Percentiles rank a stretch among this genome's conserved stretches.
Conservation (phyloP, 2,113 vertebrate species). For the Xiphorhynchus elegans region DNA sequence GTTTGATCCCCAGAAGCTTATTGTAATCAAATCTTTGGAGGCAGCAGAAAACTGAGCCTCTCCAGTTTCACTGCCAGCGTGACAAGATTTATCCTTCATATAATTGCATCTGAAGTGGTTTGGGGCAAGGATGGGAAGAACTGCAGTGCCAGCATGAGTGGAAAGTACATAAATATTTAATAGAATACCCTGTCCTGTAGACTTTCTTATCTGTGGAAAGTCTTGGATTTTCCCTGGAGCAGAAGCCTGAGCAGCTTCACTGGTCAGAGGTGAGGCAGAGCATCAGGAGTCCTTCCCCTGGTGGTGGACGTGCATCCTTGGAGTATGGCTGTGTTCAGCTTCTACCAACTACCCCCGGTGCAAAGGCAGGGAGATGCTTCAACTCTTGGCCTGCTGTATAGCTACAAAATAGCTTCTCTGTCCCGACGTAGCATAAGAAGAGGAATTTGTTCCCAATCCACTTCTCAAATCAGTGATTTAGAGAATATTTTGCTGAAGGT, state of each 20-base stretch:
- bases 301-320: rapidly evolving
- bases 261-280: neutral
- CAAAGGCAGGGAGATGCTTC: neutral
- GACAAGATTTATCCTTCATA: neutral
- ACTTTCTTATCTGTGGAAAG: neutral
- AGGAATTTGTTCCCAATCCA: neutral
- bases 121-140: neutral
- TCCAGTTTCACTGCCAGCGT: neutral
- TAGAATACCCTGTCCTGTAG: neutral
- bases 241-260: neutral
- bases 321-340: rapidly evolving
- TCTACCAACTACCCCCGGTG: neutral
- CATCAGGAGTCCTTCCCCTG: rapidly evolving
- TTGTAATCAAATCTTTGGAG: slow-evolving; percentile 1
- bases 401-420: neutral
- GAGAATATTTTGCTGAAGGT: neutral
- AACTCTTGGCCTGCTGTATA: neutral
- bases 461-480: neutral
- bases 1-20: slow-evolving; percentile 8
- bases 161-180: neutral
- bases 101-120: neutral
- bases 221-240: neutral
- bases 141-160: neutral
- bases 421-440: neutral
- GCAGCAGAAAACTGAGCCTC: slow-evolving; percentile 10